Conservation (phyloP, 2,113 vertebrate species). For the Sphyrna mokarran region DNA sequence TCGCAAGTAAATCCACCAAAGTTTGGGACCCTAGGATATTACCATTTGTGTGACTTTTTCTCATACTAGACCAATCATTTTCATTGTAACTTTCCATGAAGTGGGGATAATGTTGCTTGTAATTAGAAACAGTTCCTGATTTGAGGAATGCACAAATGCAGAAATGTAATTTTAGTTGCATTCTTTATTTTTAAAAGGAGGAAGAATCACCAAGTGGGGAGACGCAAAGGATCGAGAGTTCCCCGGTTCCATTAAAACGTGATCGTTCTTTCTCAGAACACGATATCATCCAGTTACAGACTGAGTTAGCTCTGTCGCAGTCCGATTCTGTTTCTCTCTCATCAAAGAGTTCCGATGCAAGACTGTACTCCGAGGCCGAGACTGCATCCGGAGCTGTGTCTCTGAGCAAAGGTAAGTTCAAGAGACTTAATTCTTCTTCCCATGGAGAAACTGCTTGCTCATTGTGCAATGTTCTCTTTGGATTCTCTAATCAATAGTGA, state of each 20-base stretch:
- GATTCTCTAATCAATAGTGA: background rate
- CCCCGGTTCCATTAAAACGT: conserved; percentile 64
- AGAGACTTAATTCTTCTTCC: background rate
- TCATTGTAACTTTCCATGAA: background rate
- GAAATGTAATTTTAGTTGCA: background rate
- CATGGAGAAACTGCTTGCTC: background rate
- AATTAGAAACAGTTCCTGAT: background rate
- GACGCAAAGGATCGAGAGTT: conserved; percentile 49
- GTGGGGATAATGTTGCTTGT: background rate
- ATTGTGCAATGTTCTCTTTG: background rate
- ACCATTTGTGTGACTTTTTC: background rate
- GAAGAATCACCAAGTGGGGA: conserved; percentile 75
- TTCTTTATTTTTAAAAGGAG: conserved; percentile 59
- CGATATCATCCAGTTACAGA: conserved; percentile 73
- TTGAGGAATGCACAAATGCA: background rate
- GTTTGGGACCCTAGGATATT: background rate
- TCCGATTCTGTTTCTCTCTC: conserved; percentile 40
- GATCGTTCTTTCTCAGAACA: conserved; percentile 92
- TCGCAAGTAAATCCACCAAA: background rate
- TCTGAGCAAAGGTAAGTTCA: conserved; percentile 52
- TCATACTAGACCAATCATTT: background rate
- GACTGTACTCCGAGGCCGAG: conserved; percentile 62
- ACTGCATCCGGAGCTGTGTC: conserved; percentile 42
- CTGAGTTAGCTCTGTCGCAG: conserved; percentile 52
- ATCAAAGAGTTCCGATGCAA: conserved; percentile 45